Evolutionary conservation across 1,140 invertebrate species (phyloP).

Genomic region (Liolophura sinensis): DNA sequence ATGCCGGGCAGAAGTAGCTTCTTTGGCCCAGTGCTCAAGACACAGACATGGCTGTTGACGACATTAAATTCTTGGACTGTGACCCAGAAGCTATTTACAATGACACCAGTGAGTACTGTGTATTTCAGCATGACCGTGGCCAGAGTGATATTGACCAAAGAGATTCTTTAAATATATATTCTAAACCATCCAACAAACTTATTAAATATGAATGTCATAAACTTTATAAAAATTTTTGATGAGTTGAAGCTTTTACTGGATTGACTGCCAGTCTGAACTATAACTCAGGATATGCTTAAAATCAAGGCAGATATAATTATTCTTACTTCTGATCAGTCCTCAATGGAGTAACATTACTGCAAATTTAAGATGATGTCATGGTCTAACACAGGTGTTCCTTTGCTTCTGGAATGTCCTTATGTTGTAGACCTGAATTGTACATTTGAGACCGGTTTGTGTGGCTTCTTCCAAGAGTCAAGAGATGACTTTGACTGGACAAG

Average conservation of each 20-base stretch:
- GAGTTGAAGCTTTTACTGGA: too few relatives aligned
- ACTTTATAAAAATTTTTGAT: too few relatives aligned
- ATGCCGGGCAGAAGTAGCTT: slow-evolving; percentile 20
- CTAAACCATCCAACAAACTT: too few relatives aligned
- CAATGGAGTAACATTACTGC: neutral
- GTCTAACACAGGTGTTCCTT: neutral
- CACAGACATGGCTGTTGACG: slow-evolving; percentile 48
- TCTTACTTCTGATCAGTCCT: too few relatives aligned
- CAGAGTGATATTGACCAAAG: neutral
- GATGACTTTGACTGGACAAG: slow-evolving; percentile 79
- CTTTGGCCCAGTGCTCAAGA: slow-evolving; percentile 20
- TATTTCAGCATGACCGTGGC: neutral
- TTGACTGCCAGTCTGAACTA: too few relatives aligned
- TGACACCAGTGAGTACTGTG: slow-evolving; percentile 8
- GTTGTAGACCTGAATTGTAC: slow-evolving; percentile 16
- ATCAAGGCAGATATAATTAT: too few relatives aligned
- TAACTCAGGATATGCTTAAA: too few relatives aligned
- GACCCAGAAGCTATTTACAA: slow-evolving; percentile 23
- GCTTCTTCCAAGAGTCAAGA: slow-evolving; percentile 71
- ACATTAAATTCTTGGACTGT: slow-evolving; percentile 44
- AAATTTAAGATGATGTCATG: neutral
- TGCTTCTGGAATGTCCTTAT: neutral
- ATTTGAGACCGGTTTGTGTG: slow-evolving; percentile 61
- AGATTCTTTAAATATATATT: too few relatives aligned
- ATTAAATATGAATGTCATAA: too few relatives aligned